A percentile compares a stretch with the other conserved stretches of the same genome.
phyloP scores from a whole-genome alignment of 2,888 invertebrate species.

The Tridacna crocea region DNA sequence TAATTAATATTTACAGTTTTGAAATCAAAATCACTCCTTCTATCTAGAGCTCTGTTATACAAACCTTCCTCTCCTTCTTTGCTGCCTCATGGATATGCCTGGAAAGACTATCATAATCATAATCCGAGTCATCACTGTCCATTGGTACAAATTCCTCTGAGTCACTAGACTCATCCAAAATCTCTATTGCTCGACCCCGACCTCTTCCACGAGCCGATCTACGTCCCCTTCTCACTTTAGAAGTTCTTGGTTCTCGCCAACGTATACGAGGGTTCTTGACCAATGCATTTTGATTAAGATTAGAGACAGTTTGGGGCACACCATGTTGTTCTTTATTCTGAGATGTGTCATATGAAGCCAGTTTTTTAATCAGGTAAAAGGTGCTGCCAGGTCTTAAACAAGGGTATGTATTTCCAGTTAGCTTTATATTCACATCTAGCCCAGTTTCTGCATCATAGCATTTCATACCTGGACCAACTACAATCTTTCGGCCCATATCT shows the following conservation, averaged over 20 bases:
- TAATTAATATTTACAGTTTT: too few species aligned
- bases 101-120: constrained; percentile 48
- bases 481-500: constrained; percentile 1
- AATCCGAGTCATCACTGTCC: constrained; percentile 25
- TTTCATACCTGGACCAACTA: constrained; percentile 30
- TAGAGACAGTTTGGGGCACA: too few species aligned
- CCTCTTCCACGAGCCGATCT: background rate
- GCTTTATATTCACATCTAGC: constrained; percentile 18
- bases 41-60: too few species aligned
- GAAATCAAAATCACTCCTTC: too few species aligned
- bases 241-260: too few species aligned
- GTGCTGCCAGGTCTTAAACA: background rate
- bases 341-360: too few species aligned
- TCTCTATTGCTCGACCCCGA: background rate
- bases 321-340: too few species aligned
- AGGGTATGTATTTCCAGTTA: background rate
- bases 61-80: background rate
- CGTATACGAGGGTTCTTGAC: too few species aligned
- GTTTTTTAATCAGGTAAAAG: background rate
- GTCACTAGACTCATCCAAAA: constrained; percentile 1
- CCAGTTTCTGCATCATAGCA: constrained; percentile 40
- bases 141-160: background rate
- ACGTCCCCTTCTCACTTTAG: too few species aligned
- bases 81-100: constrained; percentile 29
- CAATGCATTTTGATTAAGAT: too few species aligned